Evolutionary conservation across 2,888 invertebrate species (phyloP).

Genomic region (Drosophila mayaguana): DNA sequence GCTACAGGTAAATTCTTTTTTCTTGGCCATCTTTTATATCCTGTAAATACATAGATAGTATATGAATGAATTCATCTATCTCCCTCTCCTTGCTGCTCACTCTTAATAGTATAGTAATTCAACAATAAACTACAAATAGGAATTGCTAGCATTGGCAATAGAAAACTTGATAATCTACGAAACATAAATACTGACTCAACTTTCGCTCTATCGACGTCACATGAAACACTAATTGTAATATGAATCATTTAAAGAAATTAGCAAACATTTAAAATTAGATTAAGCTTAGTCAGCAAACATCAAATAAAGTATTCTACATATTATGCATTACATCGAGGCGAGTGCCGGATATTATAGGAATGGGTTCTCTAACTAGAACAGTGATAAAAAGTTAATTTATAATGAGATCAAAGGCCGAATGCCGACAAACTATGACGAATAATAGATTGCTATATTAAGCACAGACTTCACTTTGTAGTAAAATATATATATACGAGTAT

Average conservation of each 20-base stretch:
- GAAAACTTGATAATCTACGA: not conserved
- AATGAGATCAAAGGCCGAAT: not conserved
- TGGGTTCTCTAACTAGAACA: not conserved
- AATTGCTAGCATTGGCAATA: not conserved
- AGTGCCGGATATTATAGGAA: not conserved
- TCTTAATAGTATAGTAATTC: no score
- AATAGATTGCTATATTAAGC: not conserved
- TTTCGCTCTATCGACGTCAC: not conserved
- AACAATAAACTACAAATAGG: not conserved
- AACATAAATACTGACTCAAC: not conserved
- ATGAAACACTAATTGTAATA: not conserved
- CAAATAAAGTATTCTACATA: no score
- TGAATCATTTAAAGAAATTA: not conserved
- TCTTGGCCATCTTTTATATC: not conserved
- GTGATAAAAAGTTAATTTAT: not conserved
- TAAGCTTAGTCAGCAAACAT: no score
- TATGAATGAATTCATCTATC: not conserved
- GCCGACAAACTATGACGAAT: not conserved
- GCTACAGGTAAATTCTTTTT: conserved; percentile 1
- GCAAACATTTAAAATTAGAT: not conserved
- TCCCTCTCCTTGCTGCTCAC: not conserved
- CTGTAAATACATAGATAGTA: not conserved
- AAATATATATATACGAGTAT: no score
- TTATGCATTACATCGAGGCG: no score
- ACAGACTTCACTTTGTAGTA: no score